Conservation (phyloP, 2,113 vertebrate species). For the Probosciger aterrimus region DNA sequence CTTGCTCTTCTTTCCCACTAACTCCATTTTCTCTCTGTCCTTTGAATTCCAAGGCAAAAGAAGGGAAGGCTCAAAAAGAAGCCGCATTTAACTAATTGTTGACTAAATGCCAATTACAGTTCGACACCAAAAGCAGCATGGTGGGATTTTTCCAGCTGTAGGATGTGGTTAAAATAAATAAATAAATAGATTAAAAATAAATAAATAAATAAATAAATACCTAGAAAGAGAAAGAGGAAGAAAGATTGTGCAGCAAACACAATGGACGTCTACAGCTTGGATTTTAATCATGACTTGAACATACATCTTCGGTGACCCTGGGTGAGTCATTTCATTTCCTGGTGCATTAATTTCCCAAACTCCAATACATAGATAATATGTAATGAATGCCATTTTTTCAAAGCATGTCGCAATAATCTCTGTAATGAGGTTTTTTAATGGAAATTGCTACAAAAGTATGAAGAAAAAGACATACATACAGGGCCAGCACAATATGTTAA, state of each 20-base stretch:
- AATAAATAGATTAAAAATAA: neutral
- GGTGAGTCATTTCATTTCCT: slow-evolving; percentile 24
- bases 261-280: neutral
- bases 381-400: slow-evolving; percentile 18
- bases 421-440: neutral
- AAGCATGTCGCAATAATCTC: slow-evolving; percentile 17
- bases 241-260: neutral
- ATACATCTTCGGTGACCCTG: neutral
- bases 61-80: neutral
- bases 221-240: neutral
- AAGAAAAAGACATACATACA: neutral
- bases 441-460: neutral
- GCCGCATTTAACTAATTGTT: neutral
- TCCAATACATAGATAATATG: neutral
- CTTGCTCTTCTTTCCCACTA: neutral
- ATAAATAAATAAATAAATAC: neutral
- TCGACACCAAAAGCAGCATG: neutral
- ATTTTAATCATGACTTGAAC: slow-evolving; percentile 12
- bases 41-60: neutral
- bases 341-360: slow-evolving; percentile 27
- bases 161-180: neutral
- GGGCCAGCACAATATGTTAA: slow-evolving; percentile 8
- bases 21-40: neutral
- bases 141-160: neutral
- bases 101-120: neutral